These are phyloP conservation scores for Arion vulgaris DNA, from an alignment of 1,140 invertebrate genomes.

Conservation along the genomic window DNA sequence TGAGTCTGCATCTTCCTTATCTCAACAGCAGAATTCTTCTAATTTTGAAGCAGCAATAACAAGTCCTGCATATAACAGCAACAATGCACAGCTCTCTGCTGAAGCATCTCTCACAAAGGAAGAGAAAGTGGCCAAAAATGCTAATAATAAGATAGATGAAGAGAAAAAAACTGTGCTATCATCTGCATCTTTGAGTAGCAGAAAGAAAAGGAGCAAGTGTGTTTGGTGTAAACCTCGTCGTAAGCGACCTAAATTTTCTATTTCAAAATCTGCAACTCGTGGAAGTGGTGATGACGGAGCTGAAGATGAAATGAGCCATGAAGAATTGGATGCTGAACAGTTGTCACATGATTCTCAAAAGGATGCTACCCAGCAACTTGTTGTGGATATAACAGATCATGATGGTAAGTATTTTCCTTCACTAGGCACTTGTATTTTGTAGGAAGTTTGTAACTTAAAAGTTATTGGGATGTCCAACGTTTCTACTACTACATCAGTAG, in stretches of 20 bases:
- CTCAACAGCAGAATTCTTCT: slow-evolving; percentile 9
- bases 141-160: background rate
- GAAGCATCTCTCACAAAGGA: background rate
- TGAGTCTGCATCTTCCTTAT: slow-evolving; percentile 3
- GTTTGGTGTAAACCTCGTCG: slow-evolving; percentile 40
- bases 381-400: slow-evolving; percentile 3
- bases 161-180: background rate
- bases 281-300: slow-evolving; percentile 43
- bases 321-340: slow-evolving; percentile 31
- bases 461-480: too few species aligned
- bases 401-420: slow-evolving; percentile 19
- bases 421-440: background rate
- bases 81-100: background rate
- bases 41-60: slow-evolving; percentile 1
- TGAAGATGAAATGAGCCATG: slow-evolving; percentile 38
- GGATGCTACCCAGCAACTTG: background rate
- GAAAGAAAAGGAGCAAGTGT: slow-evolving; percentile 33
- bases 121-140: background rate
- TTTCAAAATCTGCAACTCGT: background rate
- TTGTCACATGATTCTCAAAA: background rate
- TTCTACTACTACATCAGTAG: too few species aligned
- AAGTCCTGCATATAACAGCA: background rate
- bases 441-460: too few species aligned
- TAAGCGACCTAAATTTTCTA: slow-evolving; percentile 4
- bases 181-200: background rate